These are phyloP conservation scores for Watsonalla cultraria DNA, from an alignment of 2,888 invertebrate species.

Conservation along the genomic window DNA sequence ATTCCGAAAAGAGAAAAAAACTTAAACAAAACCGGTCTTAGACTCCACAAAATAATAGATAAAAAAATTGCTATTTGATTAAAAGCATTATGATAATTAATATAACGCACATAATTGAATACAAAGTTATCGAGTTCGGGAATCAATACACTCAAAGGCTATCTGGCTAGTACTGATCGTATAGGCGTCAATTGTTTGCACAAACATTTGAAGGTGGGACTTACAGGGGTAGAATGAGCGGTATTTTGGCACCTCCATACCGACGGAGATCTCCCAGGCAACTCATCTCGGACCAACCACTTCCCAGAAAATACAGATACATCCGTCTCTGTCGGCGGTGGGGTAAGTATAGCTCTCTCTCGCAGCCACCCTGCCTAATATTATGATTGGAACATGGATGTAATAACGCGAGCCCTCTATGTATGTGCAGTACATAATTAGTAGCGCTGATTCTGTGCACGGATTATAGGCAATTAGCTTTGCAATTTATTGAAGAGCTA, in stretches of 20 bases:
- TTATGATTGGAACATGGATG: conserved; percentile 40
- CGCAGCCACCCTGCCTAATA: conserved; percentile 48
- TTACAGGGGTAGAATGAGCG: conserved; percentile 74
- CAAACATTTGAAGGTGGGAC: conserved; percentile 31
- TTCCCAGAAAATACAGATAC: conserved; percentile 37
- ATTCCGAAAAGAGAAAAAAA: no score
- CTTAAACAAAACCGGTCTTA: no score
- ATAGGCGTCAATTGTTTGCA: not conserved
- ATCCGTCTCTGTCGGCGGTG: conserved; percentile 23
- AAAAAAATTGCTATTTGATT: no score
- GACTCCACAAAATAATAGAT: no score
- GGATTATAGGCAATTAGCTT: not conserved
- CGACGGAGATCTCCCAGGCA: conserved; percentile 71
- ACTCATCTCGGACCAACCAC: conserved; percentile 46
- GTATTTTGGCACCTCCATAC: conserved; percentile 76
- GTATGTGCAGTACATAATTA: conserved; percentile 9
- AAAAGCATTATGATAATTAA: no score
- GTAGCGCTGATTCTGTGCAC: conserved; percentile 4
- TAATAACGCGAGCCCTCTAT: conserved; percentile 44
- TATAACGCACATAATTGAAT: no score
- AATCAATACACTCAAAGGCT: not conserved
- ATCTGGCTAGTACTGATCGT: not conserved
- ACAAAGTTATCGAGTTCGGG: not conserved
- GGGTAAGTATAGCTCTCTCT: conserved; percentile 12
- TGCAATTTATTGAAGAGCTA: not conserved